Evolutionary conservation across 2,797 vertebrate genomes (phyloP), one percentile per base, ranked within the genome.

Genomic region (Podargus strigoides): DNA sequence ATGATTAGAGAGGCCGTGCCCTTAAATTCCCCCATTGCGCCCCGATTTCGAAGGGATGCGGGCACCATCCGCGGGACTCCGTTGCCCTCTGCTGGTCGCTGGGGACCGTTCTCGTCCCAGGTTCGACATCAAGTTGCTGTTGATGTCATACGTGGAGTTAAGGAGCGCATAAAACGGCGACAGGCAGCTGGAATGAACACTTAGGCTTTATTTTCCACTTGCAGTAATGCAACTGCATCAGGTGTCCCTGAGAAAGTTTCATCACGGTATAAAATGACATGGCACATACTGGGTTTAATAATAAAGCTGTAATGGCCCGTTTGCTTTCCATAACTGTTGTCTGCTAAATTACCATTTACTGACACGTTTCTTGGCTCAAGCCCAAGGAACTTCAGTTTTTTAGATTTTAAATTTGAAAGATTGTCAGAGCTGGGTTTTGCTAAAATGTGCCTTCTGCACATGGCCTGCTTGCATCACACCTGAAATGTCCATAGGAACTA

Each of bases 41-140:
- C 34, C 41, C 2, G 42, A 36, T 41, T 47, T 21, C 41, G 30
- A 11, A 15, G 47, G 37, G 56, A n/a, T 11, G 42, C 28, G 41
- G 12, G 32, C 80, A 3, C 10, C 15, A 42, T 36, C 62, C 37
- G 59, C 58, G 63, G 87, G 83, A 3, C 41, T 69, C 42, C 59
- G 74, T 41, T 67, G 95, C 96, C 89, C 95, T 70, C 97, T 97
- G 94, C 92, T 87, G 97, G 91, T 53, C 32, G 20, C 26, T 8
- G 22, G 5, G 13, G 9, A 17, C 28, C 18, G 6, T 20, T 12
- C 41, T 21, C 22, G 6, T 27, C 4, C 50, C 3, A 7, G 9
- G 5, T 36, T 2, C 16, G 6, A 10, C 63, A 16, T 62, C 67
- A 20, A 2, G 12, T 3, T 6, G 30, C n/a, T 30, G 4, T 0